A percentile compares a stretch with the other conserved stretches of the same genome.
Evolutionary conservation across 2,888 invertebrate species (phyloP).

Genomic region (Odontomyia ornata): DNA sequence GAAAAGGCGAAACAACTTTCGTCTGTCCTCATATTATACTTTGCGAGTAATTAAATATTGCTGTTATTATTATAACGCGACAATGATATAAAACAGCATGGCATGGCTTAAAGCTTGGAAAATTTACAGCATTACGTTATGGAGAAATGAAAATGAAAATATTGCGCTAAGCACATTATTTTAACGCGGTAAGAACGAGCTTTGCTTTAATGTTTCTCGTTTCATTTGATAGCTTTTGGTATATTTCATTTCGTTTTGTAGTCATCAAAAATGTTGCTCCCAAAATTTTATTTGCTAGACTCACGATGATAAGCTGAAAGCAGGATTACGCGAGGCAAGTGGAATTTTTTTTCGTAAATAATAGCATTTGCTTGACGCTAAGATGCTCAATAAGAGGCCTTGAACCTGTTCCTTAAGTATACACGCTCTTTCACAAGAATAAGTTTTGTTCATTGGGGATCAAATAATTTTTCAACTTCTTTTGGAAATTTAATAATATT

Average conservation of each 20-base stretch:
- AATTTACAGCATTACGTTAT: neutral
- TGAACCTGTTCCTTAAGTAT: too few species aligned
- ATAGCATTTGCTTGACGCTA: too few species aligned
- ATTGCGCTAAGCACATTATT: conserved; percentile 17
- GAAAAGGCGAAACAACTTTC: neutral
- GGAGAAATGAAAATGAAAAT: conserved; percentile 27
- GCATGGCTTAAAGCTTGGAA: conserved; percentile 10
- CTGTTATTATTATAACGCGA: conserved; percentile 18
- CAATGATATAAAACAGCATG: conserved; percentile 14
- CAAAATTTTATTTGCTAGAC: too few species aligned
- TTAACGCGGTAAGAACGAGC: neutral
- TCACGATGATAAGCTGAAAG: too few species aligned
- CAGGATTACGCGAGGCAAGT: too few species aligned
- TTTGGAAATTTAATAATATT: too few species aligned
- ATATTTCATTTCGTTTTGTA: neutral
- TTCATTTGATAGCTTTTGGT: neutral
- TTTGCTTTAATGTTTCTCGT: conserved; percentile 21
- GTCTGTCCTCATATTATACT: conserved; percentile 9
- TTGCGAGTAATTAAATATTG: conserved; percentile 27
- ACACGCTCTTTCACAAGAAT: too few species aligned
- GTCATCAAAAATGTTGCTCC: neutral
- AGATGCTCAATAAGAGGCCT: too few species aligned
- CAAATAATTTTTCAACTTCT: too few species aligned
- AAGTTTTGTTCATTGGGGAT: too few species aligned
- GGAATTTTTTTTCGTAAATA: too few species aligned